phyloP scores from a whole-genome alignment of 37 sponge, comb jelly and placozoan species.

The Amphimedon queenslandica region DNA sequence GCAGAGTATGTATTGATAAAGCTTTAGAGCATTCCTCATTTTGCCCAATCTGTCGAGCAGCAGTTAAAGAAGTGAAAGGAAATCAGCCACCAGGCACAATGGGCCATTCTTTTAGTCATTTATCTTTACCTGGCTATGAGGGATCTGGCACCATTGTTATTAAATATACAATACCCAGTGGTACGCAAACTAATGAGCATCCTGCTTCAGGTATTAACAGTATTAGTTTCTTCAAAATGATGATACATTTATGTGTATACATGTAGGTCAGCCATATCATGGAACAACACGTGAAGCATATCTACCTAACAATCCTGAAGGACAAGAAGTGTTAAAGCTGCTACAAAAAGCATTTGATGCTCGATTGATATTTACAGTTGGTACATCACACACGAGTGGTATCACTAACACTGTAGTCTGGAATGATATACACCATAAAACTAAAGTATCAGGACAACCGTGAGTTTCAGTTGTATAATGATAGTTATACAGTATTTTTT shows the following conservation, averaged over 20 bases:
- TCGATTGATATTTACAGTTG: constrained; percentile 49
- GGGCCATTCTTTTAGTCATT: background rate
- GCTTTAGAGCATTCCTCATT: constrained; percentile 15
- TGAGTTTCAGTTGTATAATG: constrained; percentile 6
- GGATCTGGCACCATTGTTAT: constrained; percentile 49
- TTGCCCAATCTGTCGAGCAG: constrained; percentile 47
- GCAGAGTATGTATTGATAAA: constrained; percentile 19
- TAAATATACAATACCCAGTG: constrained; percentile 53
- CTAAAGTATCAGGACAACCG: constrained; percentile 30
- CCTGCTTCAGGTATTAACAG: constrained; percentile 75
- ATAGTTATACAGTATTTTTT: too few species aligned
- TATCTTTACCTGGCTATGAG: constrained; percentile 57
- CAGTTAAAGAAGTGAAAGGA: constrained; percentile 38
- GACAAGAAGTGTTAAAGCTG: constrained; percentile 43
- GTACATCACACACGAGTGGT: constrained; percentile 42
- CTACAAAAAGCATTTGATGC: constrained; percentile 49
- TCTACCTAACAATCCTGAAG: constrained; percentile 57
- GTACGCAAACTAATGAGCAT: constrained; percentile 48
- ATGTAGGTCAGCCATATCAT: constrained; percentile 22
- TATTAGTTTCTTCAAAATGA: too few species aligned
- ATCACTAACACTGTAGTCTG: constrained; percentile 40
- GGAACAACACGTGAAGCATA: constrained; percentile 54
- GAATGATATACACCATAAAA: constrained; percentile 82
- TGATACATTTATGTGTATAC: too few species aligned
- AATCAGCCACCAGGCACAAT: constrained; percentile 53